phyloP scores from a whole-genome alignment of 2,113 vertebrate genomes.

The Gobiocypris rarus region DNA sequence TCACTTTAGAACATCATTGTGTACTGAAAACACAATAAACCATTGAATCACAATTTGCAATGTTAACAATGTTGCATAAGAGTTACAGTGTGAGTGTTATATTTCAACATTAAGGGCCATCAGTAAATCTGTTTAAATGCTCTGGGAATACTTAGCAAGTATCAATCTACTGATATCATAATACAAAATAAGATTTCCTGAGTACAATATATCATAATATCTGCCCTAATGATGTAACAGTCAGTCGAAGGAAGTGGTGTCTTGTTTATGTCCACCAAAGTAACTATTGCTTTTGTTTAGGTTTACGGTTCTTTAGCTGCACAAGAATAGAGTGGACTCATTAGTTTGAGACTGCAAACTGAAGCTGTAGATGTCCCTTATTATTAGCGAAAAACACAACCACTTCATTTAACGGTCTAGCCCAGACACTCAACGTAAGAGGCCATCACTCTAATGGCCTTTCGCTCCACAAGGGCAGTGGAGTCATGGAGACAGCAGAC shows the following conservation, averaged over 20 bases:
- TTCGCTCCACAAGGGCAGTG: background rate
- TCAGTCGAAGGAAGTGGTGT: background rate
- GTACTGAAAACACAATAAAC: background rate
- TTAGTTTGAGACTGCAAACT: conserved; percentile 1
- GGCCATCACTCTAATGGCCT: conserved; percentile 32
- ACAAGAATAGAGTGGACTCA: background rate
- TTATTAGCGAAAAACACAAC: background rate
- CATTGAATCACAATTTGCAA: background rate
- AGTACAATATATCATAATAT: background rate
- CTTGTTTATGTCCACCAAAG: background rate
- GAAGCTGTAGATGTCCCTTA: background rate
- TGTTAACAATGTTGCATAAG: background rate
- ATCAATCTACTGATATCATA: conserved; percentile 9
- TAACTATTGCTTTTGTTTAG: background rate
- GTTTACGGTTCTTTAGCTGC: background rate
- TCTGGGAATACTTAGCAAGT: background rate
- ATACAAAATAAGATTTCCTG: background rate
- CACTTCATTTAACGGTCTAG: background rate
- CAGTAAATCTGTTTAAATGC: background rate
- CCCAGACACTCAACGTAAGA: conserved; percentile 8
- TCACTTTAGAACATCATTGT: background rate
- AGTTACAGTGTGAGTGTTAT: background rate
- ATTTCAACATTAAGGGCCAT: conserved; percentile 18
- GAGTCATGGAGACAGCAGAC: conserved; percentile 27
- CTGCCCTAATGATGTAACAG: background rate